phyloP scores from a whole-genome alignment of 2,888 invertebrate genomes.

The Euzetes globulus region DNA sequence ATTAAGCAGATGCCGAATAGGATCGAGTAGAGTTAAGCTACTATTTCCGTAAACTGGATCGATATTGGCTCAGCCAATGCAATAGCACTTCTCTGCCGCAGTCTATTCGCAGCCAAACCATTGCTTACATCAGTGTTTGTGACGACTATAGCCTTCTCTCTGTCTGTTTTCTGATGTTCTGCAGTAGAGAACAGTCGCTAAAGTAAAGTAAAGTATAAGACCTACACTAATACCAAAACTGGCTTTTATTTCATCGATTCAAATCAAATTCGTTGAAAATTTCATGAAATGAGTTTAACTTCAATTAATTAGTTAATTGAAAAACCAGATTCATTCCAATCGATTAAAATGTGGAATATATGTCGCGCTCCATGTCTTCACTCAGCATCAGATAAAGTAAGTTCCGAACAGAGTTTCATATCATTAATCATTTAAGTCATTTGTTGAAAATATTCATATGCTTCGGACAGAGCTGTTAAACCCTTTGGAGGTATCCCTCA shows the following conservation, averaged over 20 bases:
- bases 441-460: background rate
- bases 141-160: background rate
- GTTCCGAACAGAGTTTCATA: background rate
- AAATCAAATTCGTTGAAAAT: no score
- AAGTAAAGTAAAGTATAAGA: no score
- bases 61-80: conserved; percentile 17
- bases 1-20: no score
- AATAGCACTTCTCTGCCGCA: conserved; percentile 22
- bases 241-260: no score
- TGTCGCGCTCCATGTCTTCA: conserved; percentile 22
- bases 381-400: conserved; percentile 18
- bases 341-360: conserved; percentile 21
- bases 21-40: no score
- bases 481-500: background rate
- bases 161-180: background rate
- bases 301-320: background rate
- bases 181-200: background rate
- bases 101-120: background rate
- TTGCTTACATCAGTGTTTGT: background rate
- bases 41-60: background rate
- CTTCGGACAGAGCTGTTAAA: background rate
- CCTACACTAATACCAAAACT: no score
- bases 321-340: background rate
- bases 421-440: background rate
- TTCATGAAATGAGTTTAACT: background rate